These are phyloP conservation scores for Chloebia gouldiae DNA, from an alignment of 2,113 vertebrate species.

Conservation along the genomic window DNA sequence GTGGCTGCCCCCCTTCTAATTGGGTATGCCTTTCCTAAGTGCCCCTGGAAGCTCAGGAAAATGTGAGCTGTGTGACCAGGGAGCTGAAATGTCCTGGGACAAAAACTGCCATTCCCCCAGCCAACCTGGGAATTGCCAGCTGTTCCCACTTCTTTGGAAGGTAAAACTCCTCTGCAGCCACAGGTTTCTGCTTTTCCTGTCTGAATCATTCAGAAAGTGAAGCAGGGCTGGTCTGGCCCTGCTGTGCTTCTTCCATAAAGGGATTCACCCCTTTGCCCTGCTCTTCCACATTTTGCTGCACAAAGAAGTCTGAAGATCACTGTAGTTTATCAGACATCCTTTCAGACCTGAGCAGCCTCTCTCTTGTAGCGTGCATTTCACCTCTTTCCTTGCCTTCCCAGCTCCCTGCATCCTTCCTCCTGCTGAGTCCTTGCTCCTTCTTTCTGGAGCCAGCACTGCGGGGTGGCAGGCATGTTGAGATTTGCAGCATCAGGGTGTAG, in stretches of 20 bases:
- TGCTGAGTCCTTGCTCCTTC: background rate
- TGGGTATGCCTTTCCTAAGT: background rate
- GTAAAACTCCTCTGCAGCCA: accelerated
- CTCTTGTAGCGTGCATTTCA: background rate
- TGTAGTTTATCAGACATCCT: background rate
- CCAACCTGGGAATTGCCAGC: background rate
- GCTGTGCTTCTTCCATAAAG: background rate
- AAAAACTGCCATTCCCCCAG: background rate
- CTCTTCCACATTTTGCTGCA: background rate
- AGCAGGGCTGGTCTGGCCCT: background rate
- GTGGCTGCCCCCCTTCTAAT: background rate
- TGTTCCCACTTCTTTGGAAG: accelerated
- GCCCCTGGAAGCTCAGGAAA: background rate
- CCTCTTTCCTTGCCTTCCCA: background rate
- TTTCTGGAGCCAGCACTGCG: background rate
- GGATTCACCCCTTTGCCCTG: background rate
- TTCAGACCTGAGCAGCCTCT: background rate
- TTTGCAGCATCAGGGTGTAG: constrained; percentile 60
- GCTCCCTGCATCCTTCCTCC: background rate
- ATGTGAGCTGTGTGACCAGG: background rate
- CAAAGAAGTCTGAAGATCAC: background rate
- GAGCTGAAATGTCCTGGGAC: background rate
- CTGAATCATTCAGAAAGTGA: background rate
- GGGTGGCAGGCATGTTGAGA: constrained; percentile 36
- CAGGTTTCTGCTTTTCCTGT: background rate